Conservation (phyloP, 1,140 invertebrate genomes). For the Neoseiulus cucumeris region DNA sequence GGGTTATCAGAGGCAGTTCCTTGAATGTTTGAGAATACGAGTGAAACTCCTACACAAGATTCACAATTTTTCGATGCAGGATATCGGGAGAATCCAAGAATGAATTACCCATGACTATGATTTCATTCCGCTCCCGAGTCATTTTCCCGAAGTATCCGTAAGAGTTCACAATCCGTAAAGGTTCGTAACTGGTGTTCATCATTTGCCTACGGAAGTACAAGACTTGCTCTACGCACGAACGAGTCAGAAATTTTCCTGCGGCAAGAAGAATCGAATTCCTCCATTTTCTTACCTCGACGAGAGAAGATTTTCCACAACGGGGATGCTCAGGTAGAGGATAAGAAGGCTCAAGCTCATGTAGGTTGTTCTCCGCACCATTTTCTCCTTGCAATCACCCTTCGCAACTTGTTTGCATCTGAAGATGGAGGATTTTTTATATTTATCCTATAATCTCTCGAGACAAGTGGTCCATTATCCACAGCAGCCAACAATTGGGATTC, state of each 20-base stretch:
- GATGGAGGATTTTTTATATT: background rate
- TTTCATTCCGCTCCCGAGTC: background rate
- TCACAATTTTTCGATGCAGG: background rate
- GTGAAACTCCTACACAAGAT: background rate
- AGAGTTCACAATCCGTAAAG: slow-evolving; percentile 30
- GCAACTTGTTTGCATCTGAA: background rate
- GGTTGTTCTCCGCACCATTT: slow-evolving; percentile 16
- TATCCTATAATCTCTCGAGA: background rate
- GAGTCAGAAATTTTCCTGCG: background rate
- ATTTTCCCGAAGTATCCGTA: slow-evolving; percentile 31
- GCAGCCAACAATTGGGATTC: background rate
- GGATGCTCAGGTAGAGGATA: slow-evolving; percentile 29
- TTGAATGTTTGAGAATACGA: slow-evolving; percentile 25
- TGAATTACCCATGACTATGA: background rate
- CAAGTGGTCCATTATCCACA: background rate
- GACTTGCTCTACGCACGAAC: background rate
- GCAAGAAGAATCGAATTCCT: background rate
- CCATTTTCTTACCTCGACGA: slow-evolving; percentile 20
- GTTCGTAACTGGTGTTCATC: slow-evolving; percentile 33
- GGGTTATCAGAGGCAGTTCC: slow-evolving; percentile 25
- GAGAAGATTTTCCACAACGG: slow-evolving; percentile 29
- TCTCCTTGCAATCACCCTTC: background rate
- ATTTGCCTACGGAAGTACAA: slow-evolving; percentile 21
- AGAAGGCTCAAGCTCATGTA: slow-evolving; percentile 25
- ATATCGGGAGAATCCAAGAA: background rate